Conservation (phyloP, 37 sponge, comb jelly and placozoan genomes). For the Ephydatia muelleri region DNA sequence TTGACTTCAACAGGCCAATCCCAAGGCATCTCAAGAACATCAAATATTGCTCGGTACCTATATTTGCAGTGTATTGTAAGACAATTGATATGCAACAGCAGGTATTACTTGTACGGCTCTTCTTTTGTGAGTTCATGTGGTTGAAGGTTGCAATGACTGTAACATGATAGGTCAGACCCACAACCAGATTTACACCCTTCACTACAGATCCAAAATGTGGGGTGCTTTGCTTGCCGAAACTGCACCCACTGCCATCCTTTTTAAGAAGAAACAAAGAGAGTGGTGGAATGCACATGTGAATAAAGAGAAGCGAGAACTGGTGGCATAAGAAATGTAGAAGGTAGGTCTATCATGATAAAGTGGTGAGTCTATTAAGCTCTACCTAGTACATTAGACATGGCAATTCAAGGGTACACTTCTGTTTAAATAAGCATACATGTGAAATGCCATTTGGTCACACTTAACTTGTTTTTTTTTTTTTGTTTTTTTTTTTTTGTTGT, state of each 20-base stretch:
- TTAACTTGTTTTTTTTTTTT: too few relatives aligned
- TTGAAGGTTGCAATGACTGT: conserved; percentile 63
- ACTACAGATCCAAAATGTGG: conserved; percentile 82
- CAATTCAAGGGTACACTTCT: too few relatives aligned
- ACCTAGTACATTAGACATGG: too few relatives aligned
- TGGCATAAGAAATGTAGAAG: too few relatives aligned
- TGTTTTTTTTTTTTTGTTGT: too few relatives aligned
- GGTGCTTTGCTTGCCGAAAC: conserved; percentile 60
- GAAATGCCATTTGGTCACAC: too few relatives aligned
- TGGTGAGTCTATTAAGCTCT: too few relatives aligned
- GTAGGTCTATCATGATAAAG: neutral
- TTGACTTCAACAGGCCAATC: conserved; percentile 89
- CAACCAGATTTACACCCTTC: conserved; percentile 72
- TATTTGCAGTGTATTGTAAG: neutral
- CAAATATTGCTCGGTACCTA: conserved; percentile 86
- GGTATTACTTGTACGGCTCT: neutral
- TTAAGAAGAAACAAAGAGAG: too few relatives aligned
- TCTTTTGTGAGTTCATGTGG: conserved; percentile 6
- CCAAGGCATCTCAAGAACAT: conserved; percentile 77
- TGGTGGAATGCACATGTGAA: neutral
- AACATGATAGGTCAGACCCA: conserved; percentile 49
- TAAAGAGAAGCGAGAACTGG: too few relatives aligned
- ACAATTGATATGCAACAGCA: neutral
- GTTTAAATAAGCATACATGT: too few relatives aligned
- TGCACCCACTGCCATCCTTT: conserved; percentile 82